phyloP scores from a whole-genome alignment of 2,113 vertebrate species.

The Fregetta grallaria region DNA sequence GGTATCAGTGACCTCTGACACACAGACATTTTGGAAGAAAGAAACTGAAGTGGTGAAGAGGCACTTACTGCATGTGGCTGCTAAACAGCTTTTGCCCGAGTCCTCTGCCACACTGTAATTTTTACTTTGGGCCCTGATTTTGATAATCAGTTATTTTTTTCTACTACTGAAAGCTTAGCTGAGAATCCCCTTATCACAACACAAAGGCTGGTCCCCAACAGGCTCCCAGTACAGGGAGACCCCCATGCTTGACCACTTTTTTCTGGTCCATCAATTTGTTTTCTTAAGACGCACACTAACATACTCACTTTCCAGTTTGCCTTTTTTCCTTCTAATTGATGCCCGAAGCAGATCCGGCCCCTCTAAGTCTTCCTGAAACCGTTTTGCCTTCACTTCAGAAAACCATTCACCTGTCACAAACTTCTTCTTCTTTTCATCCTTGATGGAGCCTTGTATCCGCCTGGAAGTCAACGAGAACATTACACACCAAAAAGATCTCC shows the following conservation, averaged over 20 bases:
- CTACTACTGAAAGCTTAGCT: background rate
- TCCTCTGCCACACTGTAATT: background rate
- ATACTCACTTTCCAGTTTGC: constrained; percentile 52
- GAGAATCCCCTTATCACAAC: background rate
- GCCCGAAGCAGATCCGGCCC: constrained; percentile 63
- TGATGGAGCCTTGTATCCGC: constrained; percentile 64
- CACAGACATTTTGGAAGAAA: background rate
- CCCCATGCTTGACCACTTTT: background rate
- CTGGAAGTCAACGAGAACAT: constrained; percentile 37
- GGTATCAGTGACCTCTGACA: background rate
- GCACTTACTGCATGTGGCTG: background rate
- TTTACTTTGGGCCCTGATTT: background rate
- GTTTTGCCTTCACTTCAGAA: constrained; percentile 66
- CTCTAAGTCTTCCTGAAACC: constrained; percentile 68
- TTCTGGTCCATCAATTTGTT: background rate
- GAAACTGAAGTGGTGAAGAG: background rate
- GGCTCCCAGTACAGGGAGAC: background rate
- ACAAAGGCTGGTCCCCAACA: background rate
- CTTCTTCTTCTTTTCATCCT: constrained; percentile 76
- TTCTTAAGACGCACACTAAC: background rate
- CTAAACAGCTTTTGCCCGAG: background rate
- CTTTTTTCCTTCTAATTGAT: constrained; percentile 64
- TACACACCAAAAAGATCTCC: background rate
- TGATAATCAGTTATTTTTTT: background rate
- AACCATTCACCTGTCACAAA: constrained; percentile 77